Conservation (phyloP, 2,888 invertebrate species). For the Meloe dianella region DNA sequence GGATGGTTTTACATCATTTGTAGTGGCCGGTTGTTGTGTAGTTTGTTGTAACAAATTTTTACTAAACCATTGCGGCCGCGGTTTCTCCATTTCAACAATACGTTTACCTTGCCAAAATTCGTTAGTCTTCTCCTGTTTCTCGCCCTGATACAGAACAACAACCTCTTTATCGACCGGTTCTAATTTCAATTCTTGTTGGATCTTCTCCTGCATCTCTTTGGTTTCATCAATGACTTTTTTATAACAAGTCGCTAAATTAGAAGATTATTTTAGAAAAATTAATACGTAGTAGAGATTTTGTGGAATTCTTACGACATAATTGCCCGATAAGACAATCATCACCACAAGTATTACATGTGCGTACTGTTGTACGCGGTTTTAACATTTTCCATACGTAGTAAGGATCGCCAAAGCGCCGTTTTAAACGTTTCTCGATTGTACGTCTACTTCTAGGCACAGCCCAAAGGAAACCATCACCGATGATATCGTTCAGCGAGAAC, state of each 20-base stretch:
- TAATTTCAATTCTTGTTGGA: conserved; percentile 72
- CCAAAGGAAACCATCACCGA: conserved; percentile 78
- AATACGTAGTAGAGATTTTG: too few relatives aligned
- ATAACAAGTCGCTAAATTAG: conserved; percentile 78
- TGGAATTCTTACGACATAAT: conserved; percentile 75
- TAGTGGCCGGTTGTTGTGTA: conserved; percentile 72
- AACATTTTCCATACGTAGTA: conserved; percentile 74
- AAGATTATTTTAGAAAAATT: neutral
- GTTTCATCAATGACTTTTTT: conserved; percentile 83
- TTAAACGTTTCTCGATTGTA: conserved; percentile 75
- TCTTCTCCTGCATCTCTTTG: conserved; percentile 75
- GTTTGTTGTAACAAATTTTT: conserved; percentile 81
- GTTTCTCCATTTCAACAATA: conserved; percentile 84
- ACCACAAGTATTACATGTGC: conserved; percentile 83
- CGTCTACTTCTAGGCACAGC: conserved; percentile 83
- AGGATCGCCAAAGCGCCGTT: conserved; percentile 74
- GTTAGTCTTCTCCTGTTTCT: conserved; percentile 68
- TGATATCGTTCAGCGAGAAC: conserved; percentile 68
- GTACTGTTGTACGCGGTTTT: conserved; percentile 73
- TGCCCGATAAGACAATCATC: conserved; percentile 78
- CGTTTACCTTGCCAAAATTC: conserved; percentile 74
- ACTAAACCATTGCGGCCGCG: conserved; percentile 87
- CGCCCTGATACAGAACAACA: conserved; percentile 84
- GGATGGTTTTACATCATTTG: conserved; percentile 77
- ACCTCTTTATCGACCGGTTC: conserved; percentile 84